Conservation (phyloP, 2,797 vertebrate species). For the Cephalopachus bancanus region DNA sequence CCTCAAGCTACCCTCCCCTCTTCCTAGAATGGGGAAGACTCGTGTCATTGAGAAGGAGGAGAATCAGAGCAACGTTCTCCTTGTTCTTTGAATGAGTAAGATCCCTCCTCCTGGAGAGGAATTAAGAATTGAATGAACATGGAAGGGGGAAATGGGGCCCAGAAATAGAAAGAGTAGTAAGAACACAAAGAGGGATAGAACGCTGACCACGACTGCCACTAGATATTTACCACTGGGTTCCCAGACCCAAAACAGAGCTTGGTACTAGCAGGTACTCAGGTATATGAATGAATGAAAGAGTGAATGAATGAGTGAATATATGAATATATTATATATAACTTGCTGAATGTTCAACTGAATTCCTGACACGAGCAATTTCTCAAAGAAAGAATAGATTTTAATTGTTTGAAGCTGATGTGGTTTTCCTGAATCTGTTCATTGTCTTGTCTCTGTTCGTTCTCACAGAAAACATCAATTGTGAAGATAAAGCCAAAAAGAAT, state of each 20-base stretch:
- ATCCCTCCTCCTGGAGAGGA: neutral
- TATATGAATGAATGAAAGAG: neutral
- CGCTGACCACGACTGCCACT: neutral
- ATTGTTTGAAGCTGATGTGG: neutral
- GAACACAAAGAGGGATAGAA: neutral
- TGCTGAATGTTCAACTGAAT: neutral
- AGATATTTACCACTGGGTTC: neutral
- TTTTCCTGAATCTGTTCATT: neutral
- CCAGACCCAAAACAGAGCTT: neutral
- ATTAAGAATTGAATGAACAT: neutral
- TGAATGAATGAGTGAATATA: neutral
- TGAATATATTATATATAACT: fast-evolving
- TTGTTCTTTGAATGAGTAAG: neutral
- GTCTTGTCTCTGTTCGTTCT: conserved; percentile 44
- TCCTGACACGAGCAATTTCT: neutral
- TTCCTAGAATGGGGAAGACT: neutral
- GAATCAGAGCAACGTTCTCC: neutral
- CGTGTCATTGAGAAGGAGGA: neutral
- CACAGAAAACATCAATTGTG: conserved; percentile 92
- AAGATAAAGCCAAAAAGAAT: conserved; percentile 97
- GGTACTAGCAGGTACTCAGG: neutral
- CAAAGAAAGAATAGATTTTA: neutral
- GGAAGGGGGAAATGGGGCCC: neutral
- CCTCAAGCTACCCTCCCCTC: neutral
- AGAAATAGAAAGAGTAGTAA: neutral